Evolutionary conservation across 2,888 invertebrate species (phyloP).

Genomic region (Mayetiola destructor): DNA sequence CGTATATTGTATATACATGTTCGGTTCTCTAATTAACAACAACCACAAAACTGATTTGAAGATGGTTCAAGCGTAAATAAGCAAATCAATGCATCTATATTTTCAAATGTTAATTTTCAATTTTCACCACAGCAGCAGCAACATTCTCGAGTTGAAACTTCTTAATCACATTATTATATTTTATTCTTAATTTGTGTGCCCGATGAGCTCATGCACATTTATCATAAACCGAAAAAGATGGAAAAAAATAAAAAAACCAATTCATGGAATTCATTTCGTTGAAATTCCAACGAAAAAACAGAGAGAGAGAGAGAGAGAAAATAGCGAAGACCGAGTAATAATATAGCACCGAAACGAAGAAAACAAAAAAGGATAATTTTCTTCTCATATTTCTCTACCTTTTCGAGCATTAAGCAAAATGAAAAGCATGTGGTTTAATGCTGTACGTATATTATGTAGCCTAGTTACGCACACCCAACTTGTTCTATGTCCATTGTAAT

Average conservation of each 20-base stretch:
- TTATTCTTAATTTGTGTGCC: background rate
- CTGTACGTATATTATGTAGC: too few relatives aligned
- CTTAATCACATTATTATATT: background rate
- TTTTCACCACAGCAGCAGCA: background rate
- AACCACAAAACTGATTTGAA: background rate
- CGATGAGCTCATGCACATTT: background rate
- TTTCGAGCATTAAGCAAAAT: too few relatives aligned
- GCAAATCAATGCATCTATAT: too few relatives aligned
- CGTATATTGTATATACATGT: background rate
- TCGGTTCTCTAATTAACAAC: background rate
- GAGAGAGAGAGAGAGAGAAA: background rate
- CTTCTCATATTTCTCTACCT: constrained; percentile 4
- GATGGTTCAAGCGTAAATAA: too few relatives aligned
- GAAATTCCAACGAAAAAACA: background rate
- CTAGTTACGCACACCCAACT: too few relatives aligned
- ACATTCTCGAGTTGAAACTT: background rate
- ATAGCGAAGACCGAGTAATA: background rate
- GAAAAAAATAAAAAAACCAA: too few relatives aligned
- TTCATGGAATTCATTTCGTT: constrained; percentile 1
- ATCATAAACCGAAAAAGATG: constrained; percentile 10
- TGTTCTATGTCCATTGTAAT: too few relatives aligned
- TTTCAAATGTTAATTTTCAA: too few relatives aligned
- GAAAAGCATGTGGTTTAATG: too few relatives aligned
- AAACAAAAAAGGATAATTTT: constrained; percentile 4
- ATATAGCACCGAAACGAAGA: background rate